A percentile compares a stretch with the other conserved stretches of the same genome.
Evolutionary conservation across 2,797 vertebrate species (phyloP).

Genomic region (Onychomys leucogaster): DNA sequence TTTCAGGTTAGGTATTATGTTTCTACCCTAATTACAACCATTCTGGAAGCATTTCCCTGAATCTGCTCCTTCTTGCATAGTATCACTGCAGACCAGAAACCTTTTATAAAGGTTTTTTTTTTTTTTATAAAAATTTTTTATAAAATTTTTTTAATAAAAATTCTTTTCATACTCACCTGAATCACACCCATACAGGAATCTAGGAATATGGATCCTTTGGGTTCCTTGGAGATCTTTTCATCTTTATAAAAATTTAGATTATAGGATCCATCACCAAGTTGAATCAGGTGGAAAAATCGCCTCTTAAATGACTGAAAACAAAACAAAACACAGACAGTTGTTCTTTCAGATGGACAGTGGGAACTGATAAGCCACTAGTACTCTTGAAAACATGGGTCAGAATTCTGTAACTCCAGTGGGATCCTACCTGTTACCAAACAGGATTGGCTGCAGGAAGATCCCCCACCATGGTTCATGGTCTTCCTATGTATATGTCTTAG

Average conservation of each 20-base stretch:
- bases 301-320: constrained; percentile 96
- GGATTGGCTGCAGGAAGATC: background rate
- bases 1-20: background rate
- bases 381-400: background rate
- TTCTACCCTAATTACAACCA: background rate
- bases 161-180: constrained; percentile 90
- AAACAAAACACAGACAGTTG: constrained; percentile 49
- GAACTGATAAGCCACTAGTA: background rate
- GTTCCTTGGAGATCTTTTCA: constrained; percentile 98
- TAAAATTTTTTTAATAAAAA: no score
- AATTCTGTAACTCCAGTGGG: background rate
- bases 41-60: background rate
- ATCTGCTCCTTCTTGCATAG: background rate
- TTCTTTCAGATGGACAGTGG: constrained; percentile 37
- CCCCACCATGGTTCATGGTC: background rate
- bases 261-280: constrained; percentile 98
- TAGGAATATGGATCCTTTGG: constrained; percentile 99
- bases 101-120: no score
- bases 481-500: background rate
- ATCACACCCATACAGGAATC: constrained; percentile 99
- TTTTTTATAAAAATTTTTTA: no score
- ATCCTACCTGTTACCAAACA: no score
- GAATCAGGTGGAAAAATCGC: constrained; percentile 98
- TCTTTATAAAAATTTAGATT: constrained; percentile 99
- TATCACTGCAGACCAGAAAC: background rate